A percentile compares a stretch with the other conserved stretches of the same genome.
These are phyloP conservation scores for Biston stratarius DNA, from an alignment of 2,888 invertebrate species.

Conservation along the genomic window DNA sequence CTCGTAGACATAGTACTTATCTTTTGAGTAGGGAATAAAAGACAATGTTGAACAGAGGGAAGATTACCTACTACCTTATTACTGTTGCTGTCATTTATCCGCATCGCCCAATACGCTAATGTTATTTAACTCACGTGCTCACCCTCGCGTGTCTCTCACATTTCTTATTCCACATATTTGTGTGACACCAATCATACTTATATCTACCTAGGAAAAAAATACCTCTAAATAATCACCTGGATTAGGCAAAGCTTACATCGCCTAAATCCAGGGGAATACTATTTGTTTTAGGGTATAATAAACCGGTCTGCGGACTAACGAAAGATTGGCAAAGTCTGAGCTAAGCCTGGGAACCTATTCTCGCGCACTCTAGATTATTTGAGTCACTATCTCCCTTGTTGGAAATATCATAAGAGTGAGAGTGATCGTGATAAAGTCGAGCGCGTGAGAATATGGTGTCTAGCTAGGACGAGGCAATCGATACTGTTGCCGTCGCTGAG, in stretches of 20 bases:
- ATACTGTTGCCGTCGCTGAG: slow-evolving; percentile 72
- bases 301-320: slow-evolving; percentile 51
- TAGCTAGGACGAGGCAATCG: slow-evolving; percentile 73
- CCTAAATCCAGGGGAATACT: slow-evolving; percentile 42
- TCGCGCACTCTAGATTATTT: neutral
- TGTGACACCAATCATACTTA: slow-evolving; percentile 49
- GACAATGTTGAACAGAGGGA: neutral
- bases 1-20: too few relatives aligned
- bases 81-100: slow-evolving; percentile 48
- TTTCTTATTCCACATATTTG: slow-evolving; percentile 49
- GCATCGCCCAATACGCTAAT: slow-evolving; percentile 57
- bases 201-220: slow-evolving; percentile 1
- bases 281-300: slow-evolving; percentile 50
- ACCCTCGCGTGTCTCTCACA: slow-evolving; percentile 49
- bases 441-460: neutral
- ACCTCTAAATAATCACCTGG: slow-evolving; percentile 26
- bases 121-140: slow-evolving; percentile 61
- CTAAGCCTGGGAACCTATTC: slow-evolving; percentile 53
- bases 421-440: neutral
- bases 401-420: neutral
- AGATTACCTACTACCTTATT: slow-evolving; percentile 40
- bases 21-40: too few relatives aligned
- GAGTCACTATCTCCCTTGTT: neutral
- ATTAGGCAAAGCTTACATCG: slow-evolving; percentile 23
- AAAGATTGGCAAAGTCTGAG: slow-evolving; percentile 65